phyloP scores from a whole-genome alignment of 2,113 vertebrate species.

The Motacilla tschutschensis region DNA sequence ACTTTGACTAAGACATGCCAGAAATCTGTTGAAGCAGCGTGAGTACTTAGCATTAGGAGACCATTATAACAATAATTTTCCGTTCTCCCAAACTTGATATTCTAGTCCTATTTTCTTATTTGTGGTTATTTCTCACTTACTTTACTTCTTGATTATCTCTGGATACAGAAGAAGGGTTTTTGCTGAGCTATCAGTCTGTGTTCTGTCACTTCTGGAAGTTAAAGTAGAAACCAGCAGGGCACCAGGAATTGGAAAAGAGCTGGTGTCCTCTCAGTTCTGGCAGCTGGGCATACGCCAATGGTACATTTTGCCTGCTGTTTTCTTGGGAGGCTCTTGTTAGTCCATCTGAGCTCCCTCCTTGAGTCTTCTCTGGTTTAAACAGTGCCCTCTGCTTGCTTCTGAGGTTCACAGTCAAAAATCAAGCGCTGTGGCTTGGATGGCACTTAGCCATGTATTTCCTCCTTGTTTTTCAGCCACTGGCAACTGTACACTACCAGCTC shows the following conservation, averaged over 20 bases:
- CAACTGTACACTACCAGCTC: neutral
- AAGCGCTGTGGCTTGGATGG: neutral
- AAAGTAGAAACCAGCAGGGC: neutral
- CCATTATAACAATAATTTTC: neutral
- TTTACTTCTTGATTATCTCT: neutral
- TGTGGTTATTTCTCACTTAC: neutral
- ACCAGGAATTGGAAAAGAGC: neutral
- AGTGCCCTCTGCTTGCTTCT: neutral
- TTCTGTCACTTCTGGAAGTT: neutral
- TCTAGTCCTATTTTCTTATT: neutral
- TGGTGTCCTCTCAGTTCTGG: neutral
- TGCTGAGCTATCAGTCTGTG: neutral
- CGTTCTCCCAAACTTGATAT: neutral
- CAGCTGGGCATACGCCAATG: neutral
- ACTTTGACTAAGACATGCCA: neutral
- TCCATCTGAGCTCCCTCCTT: neutral
- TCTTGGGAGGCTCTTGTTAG: neutral
- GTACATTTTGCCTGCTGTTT: neutral
- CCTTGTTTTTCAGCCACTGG: neutral
- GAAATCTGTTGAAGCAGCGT: neutral
- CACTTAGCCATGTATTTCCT: neutral
- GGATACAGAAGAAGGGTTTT: neutral
- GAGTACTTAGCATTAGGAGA: neutral
- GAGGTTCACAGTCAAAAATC: neutral
- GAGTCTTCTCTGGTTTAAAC: neutral